Conservation (phyloP, 1,140 invertebrate species). For the Aphelenchoides fujianensis region DNA sequence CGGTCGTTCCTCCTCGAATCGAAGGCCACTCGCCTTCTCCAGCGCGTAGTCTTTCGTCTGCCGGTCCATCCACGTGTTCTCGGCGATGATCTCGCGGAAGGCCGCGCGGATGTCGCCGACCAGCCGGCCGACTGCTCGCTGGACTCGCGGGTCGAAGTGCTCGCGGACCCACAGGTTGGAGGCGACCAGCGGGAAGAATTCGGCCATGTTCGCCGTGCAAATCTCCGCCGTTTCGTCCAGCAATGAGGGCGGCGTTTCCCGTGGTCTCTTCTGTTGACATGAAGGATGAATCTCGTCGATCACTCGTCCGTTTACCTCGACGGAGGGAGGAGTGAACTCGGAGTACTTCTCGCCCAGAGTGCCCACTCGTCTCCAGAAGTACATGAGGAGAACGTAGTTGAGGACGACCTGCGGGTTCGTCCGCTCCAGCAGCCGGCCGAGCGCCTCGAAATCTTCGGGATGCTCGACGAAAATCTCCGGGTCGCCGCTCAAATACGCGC, state of each 20-base stretch:
- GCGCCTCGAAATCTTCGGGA: neutral
- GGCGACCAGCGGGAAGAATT: neutral
- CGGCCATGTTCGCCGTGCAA: neutral
- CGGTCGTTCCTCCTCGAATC: no score
- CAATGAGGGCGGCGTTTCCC: neutral
- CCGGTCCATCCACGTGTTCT: slow-evolving; percentile 56
- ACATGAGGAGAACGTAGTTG: neutral
- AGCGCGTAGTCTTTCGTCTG: slow-evolving; percentile 52
- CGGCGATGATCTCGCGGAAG: neutral
- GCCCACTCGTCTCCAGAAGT: neutral
- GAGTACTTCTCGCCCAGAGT: neutral
- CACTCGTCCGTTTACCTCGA: no score
- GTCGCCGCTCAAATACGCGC: neutral
- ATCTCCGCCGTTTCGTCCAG: neutral
- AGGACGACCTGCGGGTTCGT: neutral
- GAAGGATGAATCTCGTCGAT: no score
- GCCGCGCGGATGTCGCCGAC: neutral
- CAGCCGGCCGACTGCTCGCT: neutral
- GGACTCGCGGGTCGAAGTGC: neutral
- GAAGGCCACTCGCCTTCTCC: slow-evolving; percentile 38
- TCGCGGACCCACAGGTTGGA: neutral
- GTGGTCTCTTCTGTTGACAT: no score
- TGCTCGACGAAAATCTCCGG: neutral
- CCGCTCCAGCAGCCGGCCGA: neutral
- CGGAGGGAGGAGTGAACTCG: no score